Evolutionary conservation across 2,797 vertebrate genomes (phyloP).

Genomic region (Sebastolobus alascanus): DNA sequence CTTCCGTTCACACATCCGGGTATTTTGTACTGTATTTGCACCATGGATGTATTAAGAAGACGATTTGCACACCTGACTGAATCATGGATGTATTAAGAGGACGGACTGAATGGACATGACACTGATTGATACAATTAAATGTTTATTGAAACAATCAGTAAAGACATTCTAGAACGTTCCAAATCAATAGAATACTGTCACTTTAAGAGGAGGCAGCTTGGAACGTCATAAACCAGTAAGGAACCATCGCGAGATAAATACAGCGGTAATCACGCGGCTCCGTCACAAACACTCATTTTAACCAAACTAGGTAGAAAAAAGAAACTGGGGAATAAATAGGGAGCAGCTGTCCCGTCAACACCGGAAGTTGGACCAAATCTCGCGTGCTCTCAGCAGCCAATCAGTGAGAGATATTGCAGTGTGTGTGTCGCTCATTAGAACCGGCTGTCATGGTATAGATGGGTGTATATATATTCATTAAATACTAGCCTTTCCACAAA

Average conservation of each 20-base stretch:
- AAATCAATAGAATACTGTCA: background rate
- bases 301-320: background rate
- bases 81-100: too few species aligned
- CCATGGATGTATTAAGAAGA: too few species aligned
- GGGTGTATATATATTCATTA: background rate
- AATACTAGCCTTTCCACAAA: background rate
- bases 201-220: background rate
- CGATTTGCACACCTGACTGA: too few species aligned
- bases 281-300: background rate
- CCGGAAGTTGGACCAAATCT: background rate
- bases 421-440: background rate
- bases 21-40: too few species aligned
- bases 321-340: background rate
- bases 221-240: background rate
- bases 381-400: background rate
- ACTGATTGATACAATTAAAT: too few species aligned
- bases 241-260: background rate
- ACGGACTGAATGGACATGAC: too few species aligned
- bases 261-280: background rate
- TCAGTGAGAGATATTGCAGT: background rate
- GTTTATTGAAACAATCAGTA: too few species aligned
- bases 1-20: background rate
- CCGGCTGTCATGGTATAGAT: background rate
- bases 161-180: background rate
- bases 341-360: background rate